phyloP scores from a whole-genome alignment of 2,888 invertebrate species.

The Agonum fuliginosum region DNA sequence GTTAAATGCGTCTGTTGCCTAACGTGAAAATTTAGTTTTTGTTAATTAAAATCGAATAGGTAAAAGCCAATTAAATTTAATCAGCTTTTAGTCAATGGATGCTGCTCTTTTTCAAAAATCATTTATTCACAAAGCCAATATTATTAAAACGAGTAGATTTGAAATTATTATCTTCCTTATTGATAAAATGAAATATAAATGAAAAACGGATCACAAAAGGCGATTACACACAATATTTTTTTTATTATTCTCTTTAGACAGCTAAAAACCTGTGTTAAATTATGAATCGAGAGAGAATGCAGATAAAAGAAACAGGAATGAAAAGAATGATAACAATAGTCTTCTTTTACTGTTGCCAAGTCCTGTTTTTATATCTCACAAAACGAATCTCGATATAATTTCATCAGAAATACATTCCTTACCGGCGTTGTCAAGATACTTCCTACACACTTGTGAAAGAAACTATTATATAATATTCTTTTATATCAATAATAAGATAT shows the following conservation, averaged over 20 bases:
- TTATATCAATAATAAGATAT: no score
- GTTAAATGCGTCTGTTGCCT: neutral
- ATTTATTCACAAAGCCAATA: no score
- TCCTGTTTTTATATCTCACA: neutral
- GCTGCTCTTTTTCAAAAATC: no score
- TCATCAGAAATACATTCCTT: neutral
- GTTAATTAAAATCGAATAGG: conserved; percentile 8
- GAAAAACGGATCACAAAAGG: neutral
- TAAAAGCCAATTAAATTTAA: conserved; percentile 43
- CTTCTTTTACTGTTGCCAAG: neutral
- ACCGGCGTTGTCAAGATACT: neutral
- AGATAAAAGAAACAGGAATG: conserved; percentile 12
- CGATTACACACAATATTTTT: neutral
- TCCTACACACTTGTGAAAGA: neutral
- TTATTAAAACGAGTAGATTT: no score
- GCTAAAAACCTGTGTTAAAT: neutral
- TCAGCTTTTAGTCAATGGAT: conserved; percentile 1
- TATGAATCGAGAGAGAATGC: neutral
- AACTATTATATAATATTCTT: no score
- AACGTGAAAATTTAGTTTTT: conserved; percentile 1
- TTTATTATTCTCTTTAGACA: conserved; percentile 1
- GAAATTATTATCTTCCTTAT: neutral
- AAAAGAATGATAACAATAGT: conserved; percentile 14
- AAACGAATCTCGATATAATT: conserved; percentile 13
- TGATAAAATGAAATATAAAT: neutral